These are phyloP conservation scores for Ophiodon elongatus DNA, from an alignment of 2,113 vertebrate species.

Conservation along the genomic window DNA sequence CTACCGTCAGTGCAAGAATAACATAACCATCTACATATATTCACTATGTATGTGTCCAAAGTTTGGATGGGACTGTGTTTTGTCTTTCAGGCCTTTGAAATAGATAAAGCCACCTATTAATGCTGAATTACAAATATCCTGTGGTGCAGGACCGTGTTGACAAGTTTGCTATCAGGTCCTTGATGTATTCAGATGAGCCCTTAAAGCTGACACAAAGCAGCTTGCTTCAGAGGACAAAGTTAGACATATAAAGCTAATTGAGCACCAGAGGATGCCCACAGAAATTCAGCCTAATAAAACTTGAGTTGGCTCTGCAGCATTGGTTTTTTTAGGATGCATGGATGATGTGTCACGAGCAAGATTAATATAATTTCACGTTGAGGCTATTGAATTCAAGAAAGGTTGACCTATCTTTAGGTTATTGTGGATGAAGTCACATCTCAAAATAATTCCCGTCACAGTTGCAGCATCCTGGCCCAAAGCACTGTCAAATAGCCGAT, in stretches of 20 bases:
- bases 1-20: not conserved
- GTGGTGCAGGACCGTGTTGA: not conserved
- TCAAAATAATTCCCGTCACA: not conserved
- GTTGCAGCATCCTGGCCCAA: slow-evolving; percentile 47
- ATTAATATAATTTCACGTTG: not conserved
- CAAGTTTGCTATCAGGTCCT: not conserved
- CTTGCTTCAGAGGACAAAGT: not conserved
- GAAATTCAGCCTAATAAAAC: not conserved
- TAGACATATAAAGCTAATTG: not conserved
- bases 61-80: not conserved
- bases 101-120: not conserved
- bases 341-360: not conserved
- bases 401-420: slow-evolving; percentile 10
- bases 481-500: slow-evolving; percentile 25
- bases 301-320: not conserved
- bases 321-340: not conserved
- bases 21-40: not conserved
- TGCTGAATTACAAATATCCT: not conserved
- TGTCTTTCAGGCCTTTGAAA: not conserved
- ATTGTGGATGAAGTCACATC: slow-evolving; percentile 35
- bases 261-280: too few relatives aligned
- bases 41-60: not conserved
- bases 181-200: not conserved
- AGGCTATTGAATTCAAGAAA: not conserved
- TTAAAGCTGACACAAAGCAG: too few relatives aligned